Base-by-base conservation (phyloP, 2,888 invertebrate species). In the Euplagia quadripunctaria region DNA sequence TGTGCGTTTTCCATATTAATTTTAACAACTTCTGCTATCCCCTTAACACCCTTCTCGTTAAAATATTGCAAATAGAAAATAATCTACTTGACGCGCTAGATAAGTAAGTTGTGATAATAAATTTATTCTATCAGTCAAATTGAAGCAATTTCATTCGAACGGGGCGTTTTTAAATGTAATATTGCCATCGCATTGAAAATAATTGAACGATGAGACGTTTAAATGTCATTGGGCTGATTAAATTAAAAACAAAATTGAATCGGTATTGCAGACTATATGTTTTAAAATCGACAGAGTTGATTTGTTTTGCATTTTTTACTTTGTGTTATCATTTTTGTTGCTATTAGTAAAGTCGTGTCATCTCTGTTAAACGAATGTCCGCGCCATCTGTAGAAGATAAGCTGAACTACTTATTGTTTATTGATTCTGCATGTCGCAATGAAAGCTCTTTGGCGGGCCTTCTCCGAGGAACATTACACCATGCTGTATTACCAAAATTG, bases 161-260 rank as follows among this genome's bases (percentile, higher is more conserved):
- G 1, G 11, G 6, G 20, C 14, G 31, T 61, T 11, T 20, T 20
- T 20, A 20, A 12, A 58, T 4, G 12, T 20, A 20, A 31, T 31
- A 31, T 46, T 61, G 68, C 46, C 16, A 31, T 14, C 17, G 4
- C 9, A 31, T 61, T 46, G 20, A 68, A 46, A 46, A 46, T 46
- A 68, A 68, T 55, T 55, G 42, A 68, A 68, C 41, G 52, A 52
- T 68, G n/a, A 68, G 68, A 55, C 42, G 42, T 31, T 46, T 67
- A 67, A 52, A 58, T 46, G 46, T 61, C 41, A 68, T 58, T 46
- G 43, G 20, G 58, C 14, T 31, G 49, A 14, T 61, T 12, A 46
- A 68, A 31, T 58, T 4, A 31, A 68, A 55, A 42, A 14, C 14
- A 43, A 43, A 43, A 20, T 42, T 20, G 49, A 16, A 49, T 43